Conservation (phyloP, 2,797 vertebrate species). For the Denticeps clupeoides region DNA sequence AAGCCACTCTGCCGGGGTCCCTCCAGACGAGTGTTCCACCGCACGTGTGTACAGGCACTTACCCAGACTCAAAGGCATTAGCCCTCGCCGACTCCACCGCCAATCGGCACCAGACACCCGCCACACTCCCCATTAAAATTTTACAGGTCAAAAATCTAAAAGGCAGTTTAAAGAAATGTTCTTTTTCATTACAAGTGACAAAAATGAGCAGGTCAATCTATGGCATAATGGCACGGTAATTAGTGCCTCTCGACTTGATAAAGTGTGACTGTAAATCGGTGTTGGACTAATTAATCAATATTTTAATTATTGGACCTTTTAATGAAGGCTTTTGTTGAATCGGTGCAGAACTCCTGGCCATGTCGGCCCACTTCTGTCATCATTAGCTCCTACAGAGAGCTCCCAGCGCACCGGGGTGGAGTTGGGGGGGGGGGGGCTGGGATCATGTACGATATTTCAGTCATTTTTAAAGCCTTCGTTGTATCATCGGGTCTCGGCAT, state of each 20-base stretch:
- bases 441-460: constrained; percentile 3
- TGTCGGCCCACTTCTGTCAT: constrained; percentile 62
- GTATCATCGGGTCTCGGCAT: too few relatives aligned
- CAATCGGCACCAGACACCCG: constrained; percentile 80
- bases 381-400: constrained; percentile 63
- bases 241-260: constrained; percentile 91
- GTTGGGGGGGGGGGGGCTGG: too few relatives aligned
- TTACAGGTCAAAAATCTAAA: constrained; percentile 99
- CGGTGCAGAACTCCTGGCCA: constrained; percentile 73
- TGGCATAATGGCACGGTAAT: constrained; percentile 85
- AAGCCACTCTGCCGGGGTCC: constrained; percentile 54
- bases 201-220: constrained; percentile 77
- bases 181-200: constrained; percentile 91
- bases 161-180: constrained; percentile 92
- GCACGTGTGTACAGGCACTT: constrained; percentile 75
- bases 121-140: constrained; percentile 95
- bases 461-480: too few relatives aligned
- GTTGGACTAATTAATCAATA: constrained; percentile 99
- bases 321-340: constrained; percentile 87
- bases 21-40: constrained; percentile 59
- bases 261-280: constrained; percentile 98
- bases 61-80: constrained; percentile 82
- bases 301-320: constrained; percentile 99
- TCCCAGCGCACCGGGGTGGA: constrained; percentile 30
- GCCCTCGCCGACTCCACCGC: constrained; percentile 84